Conservation (phyloP, 2,113 vertebrate species). For the Ciconia boyciana region DNA sequence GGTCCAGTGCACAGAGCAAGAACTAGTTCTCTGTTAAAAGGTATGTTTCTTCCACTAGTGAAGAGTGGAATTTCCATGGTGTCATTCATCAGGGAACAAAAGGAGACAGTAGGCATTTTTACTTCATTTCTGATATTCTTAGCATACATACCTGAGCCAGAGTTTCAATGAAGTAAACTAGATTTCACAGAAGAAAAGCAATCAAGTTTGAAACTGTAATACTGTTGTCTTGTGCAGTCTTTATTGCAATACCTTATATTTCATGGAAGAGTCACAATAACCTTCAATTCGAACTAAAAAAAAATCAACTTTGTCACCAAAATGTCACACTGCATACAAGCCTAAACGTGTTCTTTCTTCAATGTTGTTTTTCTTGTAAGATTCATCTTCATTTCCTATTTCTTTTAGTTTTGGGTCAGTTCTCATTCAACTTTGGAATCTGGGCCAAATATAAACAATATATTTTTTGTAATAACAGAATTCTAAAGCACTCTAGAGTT, state of each 20-base stretch:
- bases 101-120: background rate
- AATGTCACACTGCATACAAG: background rate
- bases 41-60: background rate
- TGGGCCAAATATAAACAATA: background rate
- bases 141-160: background rate
- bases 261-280: background rate
- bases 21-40: background rate
- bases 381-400: background rate
- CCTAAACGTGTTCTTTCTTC: background rate
- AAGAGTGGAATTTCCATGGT: background rate
- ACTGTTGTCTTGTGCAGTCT: background rate
- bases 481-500: background rate
- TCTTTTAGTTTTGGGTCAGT: background rate
- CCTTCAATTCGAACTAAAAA: background rate
- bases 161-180: background rate
- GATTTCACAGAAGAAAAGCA: background rate
- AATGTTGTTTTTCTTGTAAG: background rate
- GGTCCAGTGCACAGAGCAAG: background rate
- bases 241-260: background rate
- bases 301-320: background rate
- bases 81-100: background rate
- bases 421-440: background rate
- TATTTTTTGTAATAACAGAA: background rate
- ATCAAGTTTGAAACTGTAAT: background rate
- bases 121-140: background rate